Conservation (phyloP, 2,888 invertebrate species). For the Flexamia atlantica region DNA sequence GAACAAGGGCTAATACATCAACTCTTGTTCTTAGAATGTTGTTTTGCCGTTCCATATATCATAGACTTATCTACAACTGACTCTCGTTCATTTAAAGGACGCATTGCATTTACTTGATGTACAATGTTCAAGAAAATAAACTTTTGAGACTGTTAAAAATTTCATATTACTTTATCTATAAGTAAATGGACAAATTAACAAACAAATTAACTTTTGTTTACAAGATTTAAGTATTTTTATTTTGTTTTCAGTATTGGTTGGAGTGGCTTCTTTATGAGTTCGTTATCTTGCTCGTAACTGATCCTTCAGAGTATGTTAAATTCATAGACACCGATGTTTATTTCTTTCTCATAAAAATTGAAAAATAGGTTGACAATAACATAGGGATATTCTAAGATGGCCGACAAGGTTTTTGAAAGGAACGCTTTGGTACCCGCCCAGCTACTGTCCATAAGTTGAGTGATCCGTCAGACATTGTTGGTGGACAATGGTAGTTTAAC, state of each 20-base stretch:
- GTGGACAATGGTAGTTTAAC: too few species aligned
- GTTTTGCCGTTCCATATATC: conserved; percentile 15
- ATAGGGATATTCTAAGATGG: neutral
- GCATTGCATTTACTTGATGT: neutral
- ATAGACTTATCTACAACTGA: conserved; percentile 11
- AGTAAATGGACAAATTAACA: too few species aligned
- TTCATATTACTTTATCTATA: too few species aligned
- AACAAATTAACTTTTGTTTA: too few species aligned
- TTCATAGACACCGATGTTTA: too few species aligned
- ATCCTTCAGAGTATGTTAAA: too few species aligned
- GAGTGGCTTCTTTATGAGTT: too few species aligned
- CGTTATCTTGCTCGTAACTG: too few species aligned
- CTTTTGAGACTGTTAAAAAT: neutral
- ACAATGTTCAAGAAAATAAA: neutral
- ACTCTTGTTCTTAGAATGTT: neutral
- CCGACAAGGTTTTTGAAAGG: conserved; percentile 7
- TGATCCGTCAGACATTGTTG: neutral
- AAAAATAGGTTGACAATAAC: neutral
- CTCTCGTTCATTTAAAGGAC: neutral
- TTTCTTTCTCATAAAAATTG: too few species aligned
- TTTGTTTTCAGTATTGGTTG: too few species aligned
- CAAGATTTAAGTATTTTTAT: neutral
- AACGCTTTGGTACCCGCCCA: neutral
- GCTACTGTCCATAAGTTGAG: neutral
- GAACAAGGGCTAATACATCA: conserved; percentile 2